Percentiles rank a stretch among this genome's conserved stretches.
Conservation (phyloP, 2,797 vertebrate species). For the Odontamblyopus rebecca region DNA sequence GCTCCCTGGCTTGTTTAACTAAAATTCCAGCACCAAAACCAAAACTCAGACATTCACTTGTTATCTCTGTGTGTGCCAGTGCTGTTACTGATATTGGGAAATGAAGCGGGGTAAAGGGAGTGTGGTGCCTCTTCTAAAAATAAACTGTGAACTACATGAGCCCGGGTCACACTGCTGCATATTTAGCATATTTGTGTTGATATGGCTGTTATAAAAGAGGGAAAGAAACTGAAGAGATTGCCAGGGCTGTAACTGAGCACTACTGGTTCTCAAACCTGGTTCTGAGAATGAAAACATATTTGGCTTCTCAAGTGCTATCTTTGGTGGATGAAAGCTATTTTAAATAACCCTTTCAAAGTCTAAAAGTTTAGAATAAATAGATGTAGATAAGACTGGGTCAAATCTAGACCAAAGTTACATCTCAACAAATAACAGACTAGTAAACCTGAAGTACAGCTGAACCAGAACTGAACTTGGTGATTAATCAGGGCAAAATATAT, state of each 20-base stretch:
- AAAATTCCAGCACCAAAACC: constrained; percentile 5
- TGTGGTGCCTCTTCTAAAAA: constrained; percentile 58
- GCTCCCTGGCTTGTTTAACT: not conserved
- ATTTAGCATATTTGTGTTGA: constrained; percentile 70
- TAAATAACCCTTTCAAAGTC: not conserved
- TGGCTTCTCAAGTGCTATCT: not conserved
- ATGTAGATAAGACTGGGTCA: not conserved
- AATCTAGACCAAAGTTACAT: not conserved
- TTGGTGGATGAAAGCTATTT: not conserved
- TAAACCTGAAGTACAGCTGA: not conserved
- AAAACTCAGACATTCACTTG: constrained; percentile 9
- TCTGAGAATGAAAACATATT: constrained; percentile 38
- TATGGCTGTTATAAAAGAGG: constrained; percentile 34
- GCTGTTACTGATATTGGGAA: constrained; percentile 42
- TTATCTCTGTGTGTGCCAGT: constrained; percentile 32
- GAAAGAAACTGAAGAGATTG: constrained; percentile 20
- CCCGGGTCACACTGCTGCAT: constrained; percentile 64
- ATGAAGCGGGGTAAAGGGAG: constrained; percentile 33
- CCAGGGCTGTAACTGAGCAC: constrained; percentile 17
- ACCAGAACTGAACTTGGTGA: not conserved
- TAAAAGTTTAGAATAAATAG: not conserved
- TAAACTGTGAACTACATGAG: constrained; percentile 53
- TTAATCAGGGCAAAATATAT: not conserved
- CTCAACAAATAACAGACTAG: not conserved
- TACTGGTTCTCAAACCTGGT: constrained; percentile 15